These are phyloP conservation scores for Hypsibius dujardini DNA, from an alignment of 1,140 invertebrate species.

Conservation along the genomic window DNA sequence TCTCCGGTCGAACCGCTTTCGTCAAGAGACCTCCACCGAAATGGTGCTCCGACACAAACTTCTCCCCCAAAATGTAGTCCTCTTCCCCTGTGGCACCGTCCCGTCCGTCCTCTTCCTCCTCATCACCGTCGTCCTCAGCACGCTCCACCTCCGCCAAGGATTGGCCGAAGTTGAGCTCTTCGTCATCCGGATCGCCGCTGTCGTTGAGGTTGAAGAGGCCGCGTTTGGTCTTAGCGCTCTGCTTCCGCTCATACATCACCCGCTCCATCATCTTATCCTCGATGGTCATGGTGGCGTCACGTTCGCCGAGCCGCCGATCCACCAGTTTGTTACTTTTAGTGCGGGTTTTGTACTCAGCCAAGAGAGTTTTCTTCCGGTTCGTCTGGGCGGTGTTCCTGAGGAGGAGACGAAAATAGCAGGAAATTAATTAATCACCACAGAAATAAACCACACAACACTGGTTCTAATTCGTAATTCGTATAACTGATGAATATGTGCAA, in stretches of 20 bases:
- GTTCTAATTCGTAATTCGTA: too few species aligned
- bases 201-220: conserved; percentile 58
- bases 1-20: conserved; percentile 35
- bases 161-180: conserved; percentile 47
- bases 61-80: conserved; percentile 36
- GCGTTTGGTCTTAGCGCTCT: conserved; percentile 32
- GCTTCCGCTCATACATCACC: conserved; percentile 42
- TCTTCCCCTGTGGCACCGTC: conserved; percentile 32
- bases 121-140: conserved; percentile 53
- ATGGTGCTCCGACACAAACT: conserved; percentile 67
- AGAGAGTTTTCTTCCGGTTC: conserved; percentile 54
- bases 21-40: conserved; percentile 55
- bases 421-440: too few species aligned
- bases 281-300: conserved; percentile 43
- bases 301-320: conserved; percentile 70
- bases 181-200: conserved; percentile 60
- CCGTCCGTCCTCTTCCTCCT: conserved; percentile 49
- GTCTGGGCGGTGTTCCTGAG: not conserved
- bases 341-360: conserved; percentile 60
- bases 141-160: conserved; percentile 71
- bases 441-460: too few species aligned
- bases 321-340: conserved; percentile 65
- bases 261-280: conserved; percentile 69
- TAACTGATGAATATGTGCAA: too few species aligned
- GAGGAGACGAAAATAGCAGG: too few species aligned